Evolutionary conservation across 92 coral and sea anemone species (phyloP).

Genomic region (Pocillopora meandrina): DNA sequence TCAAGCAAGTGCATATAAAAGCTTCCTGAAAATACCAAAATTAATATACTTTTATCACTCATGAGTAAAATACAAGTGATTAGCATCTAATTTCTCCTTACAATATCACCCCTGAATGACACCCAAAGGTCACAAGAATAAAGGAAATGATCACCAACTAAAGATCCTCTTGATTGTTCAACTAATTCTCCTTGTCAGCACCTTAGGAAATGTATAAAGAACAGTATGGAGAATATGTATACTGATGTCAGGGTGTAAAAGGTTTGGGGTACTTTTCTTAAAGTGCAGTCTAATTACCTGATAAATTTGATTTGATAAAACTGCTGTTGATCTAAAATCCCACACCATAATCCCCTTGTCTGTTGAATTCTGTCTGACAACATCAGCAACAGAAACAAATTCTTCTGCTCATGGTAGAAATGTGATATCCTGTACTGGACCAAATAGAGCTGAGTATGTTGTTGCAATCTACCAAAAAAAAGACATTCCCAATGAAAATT

Average conservation of each 20-base stretch:
- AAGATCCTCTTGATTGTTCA: no score
- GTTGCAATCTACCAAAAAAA: constrained; percentile 45
- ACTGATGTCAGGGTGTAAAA: no score
- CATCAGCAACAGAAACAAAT: constrained; percentile 93
- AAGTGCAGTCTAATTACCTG: constrained; percentile 60
- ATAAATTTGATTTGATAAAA: constrained; percentile 93
- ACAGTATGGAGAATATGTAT: no score
- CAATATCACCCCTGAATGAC: no score
- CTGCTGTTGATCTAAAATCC: constrained; percentile 86
- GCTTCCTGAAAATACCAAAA: constrained; percentile 70
- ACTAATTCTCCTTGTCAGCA: no score
- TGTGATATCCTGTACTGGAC: constrained; percentile 87
- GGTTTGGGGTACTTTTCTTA: background rate
- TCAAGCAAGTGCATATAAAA: constrained; percentile 87
- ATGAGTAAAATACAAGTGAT: no score
- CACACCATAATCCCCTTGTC: constrained; percentile 99
- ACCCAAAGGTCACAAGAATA: no score
- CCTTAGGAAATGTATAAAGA: no score
- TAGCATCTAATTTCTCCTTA: no score
- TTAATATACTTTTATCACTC: background rate
- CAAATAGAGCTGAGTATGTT: constrained; percentile 87
- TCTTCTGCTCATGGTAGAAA: constrained; percentile 87
- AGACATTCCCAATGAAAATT: no score
- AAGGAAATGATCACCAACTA: no score
- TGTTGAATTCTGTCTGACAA: constrained; percentile 87